These are phyloP conservation scores for Enteromius thamalakanensis DNA, from an alignment of 2,797 vertebrate species.

Conservation along the genomic window DNA sequence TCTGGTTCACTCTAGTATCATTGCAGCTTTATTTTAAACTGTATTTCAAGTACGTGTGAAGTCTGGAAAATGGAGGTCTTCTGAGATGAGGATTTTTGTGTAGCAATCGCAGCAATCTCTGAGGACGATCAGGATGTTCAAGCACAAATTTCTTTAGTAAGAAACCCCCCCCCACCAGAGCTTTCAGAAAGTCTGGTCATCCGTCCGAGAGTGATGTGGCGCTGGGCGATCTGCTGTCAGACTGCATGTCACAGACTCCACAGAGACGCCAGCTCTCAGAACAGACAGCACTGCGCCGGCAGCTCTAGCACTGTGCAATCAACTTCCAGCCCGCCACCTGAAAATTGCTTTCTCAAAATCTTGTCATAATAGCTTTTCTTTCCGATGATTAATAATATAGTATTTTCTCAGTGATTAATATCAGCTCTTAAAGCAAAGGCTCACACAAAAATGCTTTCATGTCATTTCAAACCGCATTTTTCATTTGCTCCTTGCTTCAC, in stretches of 20 bases:
- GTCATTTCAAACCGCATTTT: not conserved
- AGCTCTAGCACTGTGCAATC: conserved; percentile 35
- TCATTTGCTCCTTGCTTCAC: not conserved
- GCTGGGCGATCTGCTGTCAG: conserved; percentile 77
- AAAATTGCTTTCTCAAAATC: not conserved
- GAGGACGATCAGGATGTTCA: not conserved
- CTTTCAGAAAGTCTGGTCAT: conserved; percentile 67
- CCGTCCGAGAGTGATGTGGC: conserved; percentile 68
- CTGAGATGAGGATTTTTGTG: not conserved
- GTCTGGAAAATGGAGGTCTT: not conserved
- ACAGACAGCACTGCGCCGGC: conserved; percentile 64
- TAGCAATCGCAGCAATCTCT: not conserved
- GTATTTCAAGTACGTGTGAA: not conserved
- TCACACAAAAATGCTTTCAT: too few species aligned
- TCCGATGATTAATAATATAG: not conserved
- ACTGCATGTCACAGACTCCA: conserved; percentile 69
- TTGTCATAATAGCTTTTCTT: not conserved
- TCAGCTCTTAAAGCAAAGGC: not conserved
- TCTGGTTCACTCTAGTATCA: not conserved
- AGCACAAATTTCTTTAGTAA: conserved; percentile 38
- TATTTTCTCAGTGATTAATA: not conserved
- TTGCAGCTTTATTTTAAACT: not conserved
- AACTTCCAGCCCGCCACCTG: conserved; percentile 33
- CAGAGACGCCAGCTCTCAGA: conserved; percentile 67
- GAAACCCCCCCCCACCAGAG: conserved; percentile 52